Conservation (phyloP, 2,797 vertebrate genomes). For the Cossypha niveicapilla region DNA sequence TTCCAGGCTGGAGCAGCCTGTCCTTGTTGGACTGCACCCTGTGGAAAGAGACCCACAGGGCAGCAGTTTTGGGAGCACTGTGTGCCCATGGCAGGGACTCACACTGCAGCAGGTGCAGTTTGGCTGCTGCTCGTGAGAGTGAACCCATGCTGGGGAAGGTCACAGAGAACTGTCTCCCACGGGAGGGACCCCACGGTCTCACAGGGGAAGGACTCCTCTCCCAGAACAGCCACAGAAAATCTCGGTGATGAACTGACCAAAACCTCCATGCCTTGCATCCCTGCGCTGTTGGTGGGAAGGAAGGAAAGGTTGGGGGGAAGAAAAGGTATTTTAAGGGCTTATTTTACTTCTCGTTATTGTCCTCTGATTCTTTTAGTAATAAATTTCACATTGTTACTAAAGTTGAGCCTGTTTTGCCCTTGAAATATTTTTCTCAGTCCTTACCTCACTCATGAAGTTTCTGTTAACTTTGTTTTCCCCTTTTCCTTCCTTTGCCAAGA, state of each 20-base stretch:
- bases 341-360: not conserved
- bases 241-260: too few relatives aligned
- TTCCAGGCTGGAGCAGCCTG: not conserved
- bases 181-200: not conserved
- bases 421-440: not conserved
- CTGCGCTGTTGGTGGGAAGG: rapidly evolving
- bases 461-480: not conserved
- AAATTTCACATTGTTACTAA: not conserved
- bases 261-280: rapidly evolving
- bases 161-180: not conserved
- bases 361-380: not conserved
- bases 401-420: not conserved
- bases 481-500: not conserved
- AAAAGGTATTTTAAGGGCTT: too few relatives aligned
- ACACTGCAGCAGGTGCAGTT: too few relatives aligned
- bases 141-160: rapidly evolving
- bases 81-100: not conserved
- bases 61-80: too few relatives aligned
- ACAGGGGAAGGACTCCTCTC: not conserved
- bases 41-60: rapidly evolving
- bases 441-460: not conserved
- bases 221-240: rapidly evolving
- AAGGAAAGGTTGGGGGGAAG: rapidly evolving
- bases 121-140: rapidly evolving
- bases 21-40: not conserved